Percentiles rank a stretch among this genome's conserved stretches.
These are phyloP conservation scores for Octodon degus DNA, from an alignment of 2,113 vertebrate genomes.

Conservation along the genomic window DNA sequence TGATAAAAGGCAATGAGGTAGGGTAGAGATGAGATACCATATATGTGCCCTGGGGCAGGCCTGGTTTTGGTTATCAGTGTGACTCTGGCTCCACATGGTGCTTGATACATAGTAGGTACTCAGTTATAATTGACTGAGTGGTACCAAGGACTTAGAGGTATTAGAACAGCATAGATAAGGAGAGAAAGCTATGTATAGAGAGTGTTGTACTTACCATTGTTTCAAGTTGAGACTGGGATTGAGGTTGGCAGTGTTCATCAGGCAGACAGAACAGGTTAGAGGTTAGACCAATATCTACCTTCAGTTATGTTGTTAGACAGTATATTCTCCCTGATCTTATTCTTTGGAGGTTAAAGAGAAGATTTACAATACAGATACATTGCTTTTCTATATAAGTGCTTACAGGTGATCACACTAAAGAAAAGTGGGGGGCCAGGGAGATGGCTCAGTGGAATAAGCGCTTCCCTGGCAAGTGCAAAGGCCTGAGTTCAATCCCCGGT, in stretches of 20 bases:
- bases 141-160: not conserved
- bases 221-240: not conserved
- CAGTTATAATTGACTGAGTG: not conserved
- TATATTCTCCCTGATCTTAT: not conserved
- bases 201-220: not conserved
- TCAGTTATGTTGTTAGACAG: not conserved
- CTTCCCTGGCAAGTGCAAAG: too few species aligned
- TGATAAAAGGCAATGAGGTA: not conserved
- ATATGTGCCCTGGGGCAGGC: not conserved
- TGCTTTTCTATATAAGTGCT: not conserved
- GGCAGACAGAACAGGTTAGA: too few species aligned
- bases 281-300: rapidly evolving
- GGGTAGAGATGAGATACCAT: not conserved
- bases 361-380: not conserved
- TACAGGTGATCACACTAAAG: not conserved
- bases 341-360: not conserved
- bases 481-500: too few species aligned
- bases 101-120: too few species aligned
- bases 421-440: too few species aligned
- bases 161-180: not conserved
- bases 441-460: too few species aligned
- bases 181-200: not conserved
- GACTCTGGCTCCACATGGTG: not conserved
- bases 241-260: not conserved
- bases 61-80: not conserved